Evolutionary conservation across 2,797 vertebrate species (phyloP), one percentile per base, ranked within the genome.

Genomic region (Xerus rutilus): DNA sequence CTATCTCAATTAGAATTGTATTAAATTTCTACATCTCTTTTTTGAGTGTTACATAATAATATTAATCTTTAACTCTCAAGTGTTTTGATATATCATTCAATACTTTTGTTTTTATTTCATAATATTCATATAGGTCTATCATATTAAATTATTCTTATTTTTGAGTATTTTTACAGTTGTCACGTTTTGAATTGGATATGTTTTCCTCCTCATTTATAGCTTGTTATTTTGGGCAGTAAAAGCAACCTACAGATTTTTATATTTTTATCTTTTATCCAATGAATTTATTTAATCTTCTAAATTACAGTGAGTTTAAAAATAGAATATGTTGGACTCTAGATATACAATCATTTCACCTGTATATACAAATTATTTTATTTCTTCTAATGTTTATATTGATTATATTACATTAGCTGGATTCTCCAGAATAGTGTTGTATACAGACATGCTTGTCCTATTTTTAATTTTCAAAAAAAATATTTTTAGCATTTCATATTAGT

Each of bases 351-450:
- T 88, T 94, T 94, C n/a, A 77, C 39, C 59, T 91, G 49, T 32
- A 90, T 93, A 83, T 93, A 92, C 18, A 90, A 35, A 92, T 77
- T 6, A 81, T 93, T 96, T 85, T 93, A 89, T 92, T 94, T 97
- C 77, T 95, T 96, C 23, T 89, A 91, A 94, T 93, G 81, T 95
- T 97, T 89, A 59, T 93, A 84, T 69, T 93, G 49, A 82, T 82
- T 87, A 67, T 92, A 64, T 95, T 65, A 62, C 20, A 89, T 93
- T 83, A 85, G 59, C 11, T 96, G 39, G 17, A 87, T 72, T 96
- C 21, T 89, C 49, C 49, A 93, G 83, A 96, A 73, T 64, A 92
- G 32, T 95, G 20, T 87, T 96, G 35, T 81, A 47, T 78, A 62
- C 57, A 88, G 54, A 74, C 45, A 78, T 88, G 57, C 43, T 45